Evolutionary conservation across 2,113 vertebrate genomes (phyloP), one percentile per base, ranked within the genome.

Genomic region (Agapornis roseicollis): DNA sequence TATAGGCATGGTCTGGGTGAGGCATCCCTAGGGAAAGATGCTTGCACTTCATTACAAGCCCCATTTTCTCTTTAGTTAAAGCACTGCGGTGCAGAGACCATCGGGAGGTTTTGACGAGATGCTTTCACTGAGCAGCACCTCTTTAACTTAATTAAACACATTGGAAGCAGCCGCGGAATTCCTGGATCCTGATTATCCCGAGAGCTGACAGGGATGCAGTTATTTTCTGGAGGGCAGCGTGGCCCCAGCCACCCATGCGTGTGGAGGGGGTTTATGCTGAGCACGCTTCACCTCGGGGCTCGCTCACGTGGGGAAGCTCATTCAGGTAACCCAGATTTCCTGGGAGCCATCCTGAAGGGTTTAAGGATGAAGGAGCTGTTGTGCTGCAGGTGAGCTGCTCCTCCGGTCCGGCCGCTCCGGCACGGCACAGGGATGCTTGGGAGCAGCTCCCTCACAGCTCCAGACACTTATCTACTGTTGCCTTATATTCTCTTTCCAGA

Each of bases 351-450:
- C 20, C 53, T 72, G 63, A 76, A 58, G 90, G 66, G 90, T 94
- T 95, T 93, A 89, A 92, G 93, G 92, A 87, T 89, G 92, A 91
- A 96, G 84, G 89, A 58, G 56, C 71, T 68, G 80, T 42, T 84
- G 76, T 79, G 78, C 89, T 93, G 92, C 96, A 94, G 95, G 92
- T 96, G 94, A 95, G 80, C 80, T 0, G 31, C 72, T 94, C 64
- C 93, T 91, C 28, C 93, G 91, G 84, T 91, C 28, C 93, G 91
- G 84, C 80, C 95, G 71, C 55, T 84, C 56, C 33, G 68, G 47
- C 56, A 15, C 13, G 86, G 68, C 88, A 4, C 61, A 78, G 78
- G 37, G 85, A 69, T 63, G 74, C 88, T 96, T 83, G 94, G 93
- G 91, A 94, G 91, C 89, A 61, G 74, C 94, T 95, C 85, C 0